phyloP scores from a whole-genome alignment of 2,113 vertebrate genomes.

The Cichladusa arquata region DNA sequence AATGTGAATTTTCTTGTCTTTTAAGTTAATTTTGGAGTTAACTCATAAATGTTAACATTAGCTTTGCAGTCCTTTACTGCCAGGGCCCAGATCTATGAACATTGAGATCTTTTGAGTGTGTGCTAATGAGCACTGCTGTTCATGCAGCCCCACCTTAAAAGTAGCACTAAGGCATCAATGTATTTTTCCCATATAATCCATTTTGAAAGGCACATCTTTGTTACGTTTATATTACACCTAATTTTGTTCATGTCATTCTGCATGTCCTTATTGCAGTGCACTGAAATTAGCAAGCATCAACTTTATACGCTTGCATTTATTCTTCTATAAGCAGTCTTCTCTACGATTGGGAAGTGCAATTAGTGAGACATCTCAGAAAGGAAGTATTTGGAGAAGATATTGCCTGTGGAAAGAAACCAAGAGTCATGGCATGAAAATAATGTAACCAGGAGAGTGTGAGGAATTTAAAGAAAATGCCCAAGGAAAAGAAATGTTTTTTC shows the following conservation, averaged over 20 bases:
- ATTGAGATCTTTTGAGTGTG: slow-evolving; percentile 45
- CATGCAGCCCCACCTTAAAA: background rate
- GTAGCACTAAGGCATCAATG: background rate
- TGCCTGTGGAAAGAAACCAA: background rate
- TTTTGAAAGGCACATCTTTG: background rate
- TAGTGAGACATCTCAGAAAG: background rate
- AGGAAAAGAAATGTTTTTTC: background rate
- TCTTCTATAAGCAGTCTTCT: background rate
- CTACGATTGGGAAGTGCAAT: background rate
- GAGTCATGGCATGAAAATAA: background rate
- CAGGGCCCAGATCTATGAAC: slow-evolving; percentile 45
- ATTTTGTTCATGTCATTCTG: background rate
- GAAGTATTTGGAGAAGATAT: background rate
- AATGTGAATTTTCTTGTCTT: slow-evolving; percentile 48
- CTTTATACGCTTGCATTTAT: background rate
- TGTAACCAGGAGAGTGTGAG: accelerated
- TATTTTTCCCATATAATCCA: background rate
- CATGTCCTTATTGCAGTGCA: background rate
- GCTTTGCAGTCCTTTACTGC: slow-evolving; percentile 35
- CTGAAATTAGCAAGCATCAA: background rate
- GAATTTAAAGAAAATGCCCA: background rate
- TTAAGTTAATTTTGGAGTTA: background rate
- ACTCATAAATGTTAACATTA: slow-evolving; percentile 61
- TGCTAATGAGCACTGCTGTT: slow-evolving; percentile 13
- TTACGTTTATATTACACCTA: background rate